Evolutionary conservation across 2,888 invertebrate species (phyloP).

Genomic region (Eurois occulta): DNA sequence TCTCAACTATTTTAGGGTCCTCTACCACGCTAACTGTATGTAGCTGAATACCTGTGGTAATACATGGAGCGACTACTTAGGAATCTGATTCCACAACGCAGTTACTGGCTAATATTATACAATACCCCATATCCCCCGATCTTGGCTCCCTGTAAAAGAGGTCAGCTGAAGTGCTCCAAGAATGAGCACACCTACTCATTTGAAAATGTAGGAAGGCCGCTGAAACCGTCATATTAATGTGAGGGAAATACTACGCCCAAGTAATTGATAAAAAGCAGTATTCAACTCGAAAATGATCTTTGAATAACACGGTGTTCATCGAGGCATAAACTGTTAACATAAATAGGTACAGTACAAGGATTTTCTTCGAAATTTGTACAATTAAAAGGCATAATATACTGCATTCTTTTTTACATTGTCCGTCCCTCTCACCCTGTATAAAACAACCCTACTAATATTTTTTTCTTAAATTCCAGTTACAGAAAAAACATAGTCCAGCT

Average conservation of each 20-base stretch:
- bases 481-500: constrained; percentile 45
- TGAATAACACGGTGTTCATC: not conserved
- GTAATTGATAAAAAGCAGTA: not conserved
- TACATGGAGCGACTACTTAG: not conserved
- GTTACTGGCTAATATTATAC: not conserved
- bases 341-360: not conserved
- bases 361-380: not conserved
- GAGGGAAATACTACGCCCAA: too few species aligned
- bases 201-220: not conserved
- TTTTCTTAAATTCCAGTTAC: constrained; percentile 32
- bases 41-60: not conserved
- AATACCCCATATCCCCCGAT: too few species aligned
- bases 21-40: not conserved
- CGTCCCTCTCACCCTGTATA: too few species aligned
- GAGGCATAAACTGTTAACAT: not conserved
- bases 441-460: not conserved
- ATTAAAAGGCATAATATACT: too few species aligned
- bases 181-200: not conserved
- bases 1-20: not conserved
- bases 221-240: not conserved
- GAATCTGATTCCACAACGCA: not conserved
- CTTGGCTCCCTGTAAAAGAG: too few species aligned
- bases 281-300: not conserved
- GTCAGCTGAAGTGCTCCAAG: not conserved
- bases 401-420: not conserved